Evolutionary conservation across 1,140 invertebrate species (phyloP).

Genomic region (Nomia melanderi): DNA sequence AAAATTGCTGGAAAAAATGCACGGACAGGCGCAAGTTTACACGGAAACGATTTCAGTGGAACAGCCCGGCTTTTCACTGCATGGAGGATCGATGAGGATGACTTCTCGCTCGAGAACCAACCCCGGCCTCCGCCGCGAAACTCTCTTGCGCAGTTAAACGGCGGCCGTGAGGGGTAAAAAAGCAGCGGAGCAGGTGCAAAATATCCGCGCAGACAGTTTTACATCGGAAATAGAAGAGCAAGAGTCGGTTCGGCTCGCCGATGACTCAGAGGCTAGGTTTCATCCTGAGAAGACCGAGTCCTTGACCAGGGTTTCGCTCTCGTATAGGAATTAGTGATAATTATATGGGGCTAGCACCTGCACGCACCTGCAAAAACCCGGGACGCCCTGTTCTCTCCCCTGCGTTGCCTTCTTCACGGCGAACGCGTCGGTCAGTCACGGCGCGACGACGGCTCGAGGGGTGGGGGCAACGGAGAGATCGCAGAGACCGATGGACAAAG

Average conservation of each 20-base stretch:
- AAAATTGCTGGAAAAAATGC: too few species aligned
- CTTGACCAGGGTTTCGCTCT: constrained; percentile 66
- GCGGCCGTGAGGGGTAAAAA: neutral
- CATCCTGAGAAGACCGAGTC: constrained; percentile 55
- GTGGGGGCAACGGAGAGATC: too few species aligned
- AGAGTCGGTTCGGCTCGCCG: constrained; percentile 14
- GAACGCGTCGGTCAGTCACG: constrained; percentile 39
- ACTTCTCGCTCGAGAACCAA: neutral
- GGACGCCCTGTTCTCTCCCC: constrained; percentile 25
- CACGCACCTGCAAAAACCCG: constrained; percentile 62
- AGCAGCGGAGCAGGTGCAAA: constrained; percentile 52
- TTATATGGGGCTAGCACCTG: constrained; percentile 68
- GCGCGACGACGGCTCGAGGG: constrained; percentile 26
- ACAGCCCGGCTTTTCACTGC: neutral
- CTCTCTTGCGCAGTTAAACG: constrained; percentile 35
- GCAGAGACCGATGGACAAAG: too few species aligned
- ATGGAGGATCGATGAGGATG: neutral
- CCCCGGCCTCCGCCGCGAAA: neutral
- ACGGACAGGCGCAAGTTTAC: neutral
- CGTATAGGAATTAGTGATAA: constrained; percentile 69
- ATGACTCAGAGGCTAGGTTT: constrained; percentile 61
- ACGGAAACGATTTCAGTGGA: constrained; percentile 5
- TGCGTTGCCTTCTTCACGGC: constrained; percentile 37
- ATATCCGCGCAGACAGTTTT: constrained; percentile 46
- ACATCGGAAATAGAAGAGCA: constrained; percentile 52